These are phyloP conservation scores for Prostheceraeus crozeri DNA, from an alignment of 2,888 invertebrate genomes.

Conservation along the genomic window DNA sequence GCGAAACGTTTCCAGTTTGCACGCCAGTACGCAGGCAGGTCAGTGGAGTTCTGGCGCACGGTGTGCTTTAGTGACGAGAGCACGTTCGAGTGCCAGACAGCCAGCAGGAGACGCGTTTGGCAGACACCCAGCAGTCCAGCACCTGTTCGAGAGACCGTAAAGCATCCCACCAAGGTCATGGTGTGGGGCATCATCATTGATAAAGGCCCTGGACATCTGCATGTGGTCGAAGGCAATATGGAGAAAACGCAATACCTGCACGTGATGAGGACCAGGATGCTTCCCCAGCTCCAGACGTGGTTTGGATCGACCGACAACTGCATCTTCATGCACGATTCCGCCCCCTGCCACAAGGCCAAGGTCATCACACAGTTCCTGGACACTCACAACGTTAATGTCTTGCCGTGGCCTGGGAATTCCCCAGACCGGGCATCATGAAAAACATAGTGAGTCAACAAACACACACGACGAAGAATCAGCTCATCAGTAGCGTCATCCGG, in stretches of 20 bases:
- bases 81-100: constrained; percentile 22
- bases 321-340: constrained; percentile 26
- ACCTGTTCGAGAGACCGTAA: too few relatives aligned
- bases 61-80: constrained; percentile 30
- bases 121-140: constrained; percentile 9
- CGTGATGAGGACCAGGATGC: too few relatives aligned
- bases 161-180: too few relatives aligned
- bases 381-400: background rate
- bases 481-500: constrained; percentile 16
- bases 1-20: constrained; percentile 23
- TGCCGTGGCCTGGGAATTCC: constrained; percentile 25
- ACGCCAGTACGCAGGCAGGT: constrained; percentile 1
- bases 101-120: constrained; percentile 17
- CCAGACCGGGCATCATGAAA: constrained; percentile 26
- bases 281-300: constrained; percentile 9
- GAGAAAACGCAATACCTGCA: too few relatives aligned
- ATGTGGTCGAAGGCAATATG: too few relatives aligned
- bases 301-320: constrained; percentile 17
- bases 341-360: constrained; percentile 21
- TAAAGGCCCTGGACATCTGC: too few relatives aligned
- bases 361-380: constrained; percentile 6
- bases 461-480: constrained; percentile 23
- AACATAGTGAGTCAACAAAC: background rate
- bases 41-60: constrained; percentile 26
- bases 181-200: too few relatives aligned